Evolutionary conservation across 2,888 invertebrate species (phyloP).

Genomic region (Myathropa florea): DNA sequence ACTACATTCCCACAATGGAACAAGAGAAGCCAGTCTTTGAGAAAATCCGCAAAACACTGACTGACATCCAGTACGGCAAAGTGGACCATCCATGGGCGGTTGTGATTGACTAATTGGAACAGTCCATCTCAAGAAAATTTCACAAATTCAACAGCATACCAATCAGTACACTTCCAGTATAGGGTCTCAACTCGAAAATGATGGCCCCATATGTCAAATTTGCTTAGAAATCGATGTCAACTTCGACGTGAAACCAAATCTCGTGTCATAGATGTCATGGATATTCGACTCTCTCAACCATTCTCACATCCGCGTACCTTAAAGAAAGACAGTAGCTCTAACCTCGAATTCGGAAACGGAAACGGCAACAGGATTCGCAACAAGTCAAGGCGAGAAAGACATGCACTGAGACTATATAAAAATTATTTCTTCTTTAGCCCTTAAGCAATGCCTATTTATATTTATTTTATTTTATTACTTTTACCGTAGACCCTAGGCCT

Average conservation of each 20-base stretch:
- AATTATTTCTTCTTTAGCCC: conserved; percentile 15
- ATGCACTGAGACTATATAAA: conserved; percentile 25
- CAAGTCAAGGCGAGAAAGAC: neutral
- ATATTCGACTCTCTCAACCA: neutral
- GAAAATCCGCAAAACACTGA: conserved; percentile 87
- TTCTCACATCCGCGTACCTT: neutral
- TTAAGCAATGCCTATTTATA: conserved; percentile 30
- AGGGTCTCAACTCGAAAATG: neutral
- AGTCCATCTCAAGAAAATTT: neutral
- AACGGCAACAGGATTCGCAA: conserved; percentile 5
- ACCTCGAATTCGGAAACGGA: conserved; percentile 38
- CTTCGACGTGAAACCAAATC: neutral
- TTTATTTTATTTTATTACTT: conserved; percentile 25
- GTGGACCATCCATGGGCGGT: conserved; percentile 91
- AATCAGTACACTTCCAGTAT: conserved; percentile 33
- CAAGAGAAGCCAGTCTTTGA: conserved; percentile 88
- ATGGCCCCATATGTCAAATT: neutral
- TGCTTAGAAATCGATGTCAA: neutral
- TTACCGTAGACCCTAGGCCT: neutral
- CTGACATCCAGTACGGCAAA: conserved; percentile 95
- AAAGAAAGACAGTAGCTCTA: conserved; percentile 19
- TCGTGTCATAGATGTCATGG: neutral
- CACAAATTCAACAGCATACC: conserved; percentile 1
- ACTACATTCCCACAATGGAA: conserved; percentile 88
- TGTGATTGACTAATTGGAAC: conserved; percentile 82